phyloP scores from a whole-genome alignment of 1,140 invertebrate genomes.

The Sipha flava region DNA sequence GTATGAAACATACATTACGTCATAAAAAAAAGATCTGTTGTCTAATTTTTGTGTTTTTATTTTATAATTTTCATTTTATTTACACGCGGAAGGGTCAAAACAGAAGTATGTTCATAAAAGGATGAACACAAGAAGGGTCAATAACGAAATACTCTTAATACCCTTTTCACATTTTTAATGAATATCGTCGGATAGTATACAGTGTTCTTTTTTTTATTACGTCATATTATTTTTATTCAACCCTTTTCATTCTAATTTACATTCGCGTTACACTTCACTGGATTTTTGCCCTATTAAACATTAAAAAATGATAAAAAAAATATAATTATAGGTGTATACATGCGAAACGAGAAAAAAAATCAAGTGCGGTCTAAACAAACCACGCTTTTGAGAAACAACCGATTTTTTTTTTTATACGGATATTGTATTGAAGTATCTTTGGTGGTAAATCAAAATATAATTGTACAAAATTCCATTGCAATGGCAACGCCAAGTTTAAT shows the following conservation, averaged over 20 bases:
- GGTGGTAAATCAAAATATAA: not conserved
- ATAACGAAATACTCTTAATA: constrained; percentile 22
- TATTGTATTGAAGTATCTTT: not conserved
- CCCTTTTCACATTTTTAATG: constrained; percentile 23
- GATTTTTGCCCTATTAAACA: constrained; percentile 15
- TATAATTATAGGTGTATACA: not conserved
- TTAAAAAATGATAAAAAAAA: not conserved
- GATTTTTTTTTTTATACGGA: no score
- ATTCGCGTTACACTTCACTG: not conserved
- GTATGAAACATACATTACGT: not conserved
- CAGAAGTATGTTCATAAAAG: constrained; percentile 10
- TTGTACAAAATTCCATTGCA: not conserved
- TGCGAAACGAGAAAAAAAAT: not conserved
- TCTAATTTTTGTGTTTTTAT: not conserved
- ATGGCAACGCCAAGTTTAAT: not conserved
- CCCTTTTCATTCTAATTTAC: constrained; percentile 6
- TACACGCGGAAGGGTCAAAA: not conserved
- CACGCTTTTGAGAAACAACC: not conserved
- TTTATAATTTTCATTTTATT: not conserved
- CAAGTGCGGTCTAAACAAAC: not conserved
- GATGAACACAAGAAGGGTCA: constrained; percentile 9
- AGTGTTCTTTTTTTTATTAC: not conserved
- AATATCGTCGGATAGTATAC: constrained; percentile 11
- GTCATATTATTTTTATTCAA: not conserved
- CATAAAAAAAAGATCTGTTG: not conserved